phyloP scores from a whole-genome alignment of 30 jellyfish, hydroid and myxozoan genomes.

The Pseudorhiza aurosa region DNA sequence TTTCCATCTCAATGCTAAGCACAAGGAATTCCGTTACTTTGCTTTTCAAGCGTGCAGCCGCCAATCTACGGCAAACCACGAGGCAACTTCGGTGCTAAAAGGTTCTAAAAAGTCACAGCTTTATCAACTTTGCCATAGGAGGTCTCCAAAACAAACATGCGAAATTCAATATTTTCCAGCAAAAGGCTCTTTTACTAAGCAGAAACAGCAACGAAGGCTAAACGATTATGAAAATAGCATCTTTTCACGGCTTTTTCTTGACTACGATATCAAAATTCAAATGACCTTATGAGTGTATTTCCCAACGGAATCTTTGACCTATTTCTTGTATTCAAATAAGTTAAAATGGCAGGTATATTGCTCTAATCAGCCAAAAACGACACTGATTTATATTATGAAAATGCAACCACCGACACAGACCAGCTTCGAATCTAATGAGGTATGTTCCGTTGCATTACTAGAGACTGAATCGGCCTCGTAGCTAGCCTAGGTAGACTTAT shows the following conservation, averaged over 20 bases:
- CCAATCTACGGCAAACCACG: neutral
- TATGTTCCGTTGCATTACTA: too few relatives aligned
- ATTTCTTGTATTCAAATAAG: neutral
- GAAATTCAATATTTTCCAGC: neutral
- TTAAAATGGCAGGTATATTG: neutral
- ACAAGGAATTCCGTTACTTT: too few relatives aligned
- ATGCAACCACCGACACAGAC: too few relatives aligned
- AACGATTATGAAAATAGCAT: neutral
- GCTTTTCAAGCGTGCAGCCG: too few relatives aligned
- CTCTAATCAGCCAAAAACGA: neutral
- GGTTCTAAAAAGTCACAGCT: neutral
- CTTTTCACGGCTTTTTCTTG: too few relatives aligned
- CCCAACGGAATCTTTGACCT: neutral
- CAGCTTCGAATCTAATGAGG: too few relatives aligned
- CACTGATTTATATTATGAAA: neutral
- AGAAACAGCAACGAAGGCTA: neutral
- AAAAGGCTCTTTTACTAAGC: neutral
- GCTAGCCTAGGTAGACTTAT: too few relatives aligned
- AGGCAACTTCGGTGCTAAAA: neutral
- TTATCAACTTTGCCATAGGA: slow-evolving; percentile 4
- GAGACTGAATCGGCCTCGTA: too few relatives aligned
- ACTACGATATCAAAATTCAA: too few relatives aligned
- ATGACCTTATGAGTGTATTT: too few relatives aligned
- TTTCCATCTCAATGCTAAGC: too few relatives aligned
- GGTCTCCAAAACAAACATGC: slow-evolving; percentile 1